These are phyloP conservation scores for Caenorhabditis panamensis DNA, from an alignment of 2,888 invertebrate genomes.

Conservation along the genomic window DNA sequence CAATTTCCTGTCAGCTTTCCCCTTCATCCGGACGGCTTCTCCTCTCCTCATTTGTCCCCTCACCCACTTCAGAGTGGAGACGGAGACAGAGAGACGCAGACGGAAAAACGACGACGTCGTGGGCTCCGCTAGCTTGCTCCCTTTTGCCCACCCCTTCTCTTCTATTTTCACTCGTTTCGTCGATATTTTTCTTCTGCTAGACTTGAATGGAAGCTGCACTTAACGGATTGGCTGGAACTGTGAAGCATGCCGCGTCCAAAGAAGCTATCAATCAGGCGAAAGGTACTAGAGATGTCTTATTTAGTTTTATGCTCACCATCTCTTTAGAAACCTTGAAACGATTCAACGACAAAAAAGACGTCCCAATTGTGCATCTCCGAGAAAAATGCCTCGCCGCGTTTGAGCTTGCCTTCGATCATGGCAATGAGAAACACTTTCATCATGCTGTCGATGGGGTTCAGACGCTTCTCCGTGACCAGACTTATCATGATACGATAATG, in stretches of 20 bases:
- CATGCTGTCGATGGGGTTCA: conserved; percentile 90
- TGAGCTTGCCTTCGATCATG: conserved; percentile 91
- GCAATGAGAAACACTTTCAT: conserved; percentile 89
- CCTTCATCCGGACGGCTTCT: background rate
- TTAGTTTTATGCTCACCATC: too few relatives aligned
- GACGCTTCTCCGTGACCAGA: conserved; percentile 71
- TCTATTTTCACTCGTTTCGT: conserved; percentile 22
- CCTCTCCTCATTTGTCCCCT: conserved; percentile 1
- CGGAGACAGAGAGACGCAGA: conserved; percentile 23
- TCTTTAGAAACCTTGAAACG: conserved; percentile 65
- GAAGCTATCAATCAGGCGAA: conserved; percentile 73
- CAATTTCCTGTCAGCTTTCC: background rate
- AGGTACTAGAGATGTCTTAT: conserved; percentile 68
- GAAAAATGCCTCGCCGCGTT: conserved; percentile 90
- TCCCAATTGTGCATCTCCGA: conserved; percentile 74
- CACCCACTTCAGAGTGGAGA: conserved; percentile 17
- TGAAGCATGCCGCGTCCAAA: conserved; percentile 65
- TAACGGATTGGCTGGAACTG: conserved; percentile 60
- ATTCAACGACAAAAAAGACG: conserved; percentile 66
- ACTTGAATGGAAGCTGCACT: conserved; percentile 65
- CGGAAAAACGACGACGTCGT: conserved; percentile 11
- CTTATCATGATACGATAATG: conserved; percentile 64
- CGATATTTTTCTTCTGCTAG: conserved; percentile 29
- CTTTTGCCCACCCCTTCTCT: too few relatives aligned
- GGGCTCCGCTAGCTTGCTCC: conserved; percentile 32